Base-by-base conservation (phyloP, 2,888 invertebrate genomes). In the Galerucella nymphaeae region DNA sequence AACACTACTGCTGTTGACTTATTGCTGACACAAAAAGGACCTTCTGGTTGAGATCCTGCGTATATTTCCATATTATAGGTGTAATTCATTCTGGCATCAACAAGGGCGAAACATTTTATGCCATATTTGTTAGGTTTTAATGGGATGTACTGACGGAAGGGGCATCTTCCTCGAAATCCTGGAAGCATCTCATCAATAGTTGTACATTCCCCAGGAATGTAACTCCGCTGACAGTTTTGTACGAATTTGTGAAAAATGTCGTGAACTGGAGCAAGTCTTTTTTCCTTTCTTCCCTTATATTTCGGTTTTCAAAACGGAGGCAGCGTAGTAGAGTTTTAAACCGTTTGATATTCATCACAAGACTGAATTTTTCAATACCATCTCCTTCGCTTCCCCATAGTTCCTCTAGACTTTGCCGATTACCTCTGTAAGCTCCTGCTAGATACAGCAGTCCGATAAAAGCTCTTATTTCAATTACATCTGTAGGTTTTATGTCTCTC, bases 221-320 rank as follows among this genome's bases (percentile, higher is more conserved):
- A 67, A 2, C 66, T 57, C 16, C 50, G 74, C 42, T 66, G 59
- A 23, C 73, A 75, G n/a, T 58, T 68, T 20, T 66, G 58, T 10
- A 71, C 61, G 66, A 68, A 71, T 38, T 64, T 48, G 30, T 70
- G 20, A 59, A 70, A 64, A 10, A 69, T 64, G 3, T n/a, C n/a
- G n/a, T 72, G 66, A 58, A 53, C 78, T 77, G 71, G 80, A 81
- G 78, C 77, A 23, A 81, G 76, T 23, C 81, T 30, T 74, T 65
- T 65, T 45, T 18, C 61, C 42, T 74, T 48, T 23, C 13, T 6
- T 14, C 13, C 14, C 58, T 58, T 58, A 4, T 58, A 30, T 30
- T 23, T 1, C 23, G 20, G 16, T 66, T 14, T 11, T 53, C 53
- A 50, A 55, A 66, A 53, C 20, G 53, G 14, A 66, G 48, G 30